These are phyloP conservation scores for Metopia argyrocephala DNA, from an alignment of 2,888 invertebrate genomes.

Conservation along the genomic window DNA sequence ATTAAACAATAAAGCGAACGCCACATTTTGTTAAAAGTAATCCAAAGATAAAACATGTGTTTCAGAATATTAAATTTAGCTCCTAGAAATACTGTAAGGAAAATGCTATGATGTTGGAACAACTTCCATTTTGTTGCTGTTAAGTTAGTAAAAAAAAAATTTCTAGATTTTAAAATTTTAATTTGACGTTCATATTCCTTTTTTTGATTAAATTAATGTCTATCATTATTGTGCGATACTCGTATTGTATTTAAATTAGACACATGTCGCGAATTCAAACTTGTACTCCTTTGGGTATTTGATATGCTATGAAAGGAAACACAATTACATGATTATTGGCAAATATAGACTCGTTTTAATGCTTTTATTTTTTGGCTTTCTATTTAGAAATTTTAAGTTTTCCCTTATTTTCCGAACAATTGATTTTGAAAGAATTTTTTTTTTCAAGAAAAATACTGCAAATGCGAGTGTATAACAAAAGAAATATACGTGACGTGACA, in stretches of 20 bases:
- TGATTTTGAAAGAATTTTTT: constrained; percentile 75
- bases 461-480: neutral
- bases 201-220: neutral
- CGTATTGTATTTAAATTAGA: constrained; percentile 45
- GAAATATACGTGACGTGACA: constrained; percentile 58
- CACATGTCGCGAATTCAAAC: constrained; percentile 49
- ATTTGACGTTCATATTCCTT: neutral
- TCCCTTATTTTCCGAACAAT: constrained; percentile 76
- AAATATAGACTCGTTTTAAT: constrained; percentile 48
- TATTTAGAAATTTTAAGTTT: constrained; percentile 56
- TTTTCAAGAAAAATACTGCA: constrained; percentile 7
- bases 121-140: too few relatives aligned
- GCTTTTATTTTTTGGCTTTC: too few relatives aligned
- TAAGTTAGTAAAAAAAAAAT: too few relatives aligned
- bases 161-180: neutral
- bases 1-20: too few relatives aligned
- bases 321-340: constrained; percentile 27
- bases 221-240: constrained; percentile 28
- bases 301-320: neutral
- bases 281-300: neutral
- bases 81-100: too few relatives aligned
- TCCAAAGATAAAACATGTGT: too few relatives aligned
- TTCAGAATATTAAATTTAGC: too few relatives aligned
- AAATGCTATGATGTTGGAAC: too few relatives aligned
- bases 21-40: too few relatives aligned